phyloP scores from a whole-genome alignment of 2,797 vertebrate species.

The Mionectes olivaceus region DNA sequence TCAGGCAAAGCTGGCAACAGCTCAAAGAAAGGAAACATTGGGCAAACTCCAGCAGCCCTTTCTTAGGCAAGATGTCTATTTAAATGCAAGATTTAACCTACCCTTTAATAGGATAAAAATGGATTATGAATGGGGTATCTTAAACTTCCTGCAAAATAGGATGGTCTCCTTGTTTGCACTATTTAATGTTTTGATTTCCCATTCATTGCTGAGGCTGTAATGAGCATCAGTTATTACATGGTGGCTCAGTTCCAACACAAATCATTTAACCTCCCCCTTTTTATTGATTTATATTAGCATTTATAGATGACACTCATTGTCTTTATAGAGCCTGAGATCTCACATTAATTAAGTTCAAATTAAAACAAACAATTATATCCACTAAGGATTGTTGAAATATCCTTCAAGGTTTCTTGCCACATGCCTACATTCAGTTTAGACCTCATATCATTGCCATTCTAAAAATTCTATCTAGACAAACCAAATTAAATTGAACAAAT shows the following conservation, averaged over 20 bases:
- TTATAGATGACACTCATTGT: conserved; percentile 56
- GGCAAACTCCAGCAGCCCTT: conserved; percentile 16
- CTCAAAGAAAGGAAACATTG: conserved; percentile 28
- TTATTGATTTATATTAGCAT: conserved; percentile 59
- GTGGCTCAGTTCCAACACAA: conserved; percentile 48
- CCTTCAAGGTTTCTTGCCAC: neutral
- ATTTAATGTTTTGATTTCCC: conserved; percentile 46
- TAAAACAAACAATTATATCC: conserved; percentile 43
- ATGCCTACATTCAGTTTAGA: neutral
- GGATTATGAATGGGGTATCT: neutral
- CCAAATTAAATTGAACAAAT: neutral
- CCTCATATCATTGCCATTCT: neutral
- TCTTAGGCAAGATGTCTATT: conserved; percentile 2
- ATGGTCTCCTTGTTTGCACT: neutral
- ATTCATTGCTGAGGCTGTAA: conserved; percentile 18
- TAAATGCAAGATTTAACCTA: conserved; percentile 17
- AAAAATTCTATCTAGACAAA: conserved; percentile 12
- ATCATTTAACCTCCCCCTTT: conserved; percentile 31
- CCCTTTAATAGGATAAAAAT: neutral
- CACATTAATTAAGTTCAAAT: conserved; percentile 51
- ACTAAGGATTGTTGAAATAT: neutral
- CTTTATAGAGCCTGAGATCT: neutral
- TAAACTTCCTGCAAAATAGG: neutral
- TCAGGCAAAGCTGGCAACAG: conserved; percentile 68
- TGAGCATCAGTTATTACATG: conserved; percentile 1